Evolutionary conservation across 2,113 vertebrate genomes (phyloP).

Genomic region (Trachemys scripta): DNA sequence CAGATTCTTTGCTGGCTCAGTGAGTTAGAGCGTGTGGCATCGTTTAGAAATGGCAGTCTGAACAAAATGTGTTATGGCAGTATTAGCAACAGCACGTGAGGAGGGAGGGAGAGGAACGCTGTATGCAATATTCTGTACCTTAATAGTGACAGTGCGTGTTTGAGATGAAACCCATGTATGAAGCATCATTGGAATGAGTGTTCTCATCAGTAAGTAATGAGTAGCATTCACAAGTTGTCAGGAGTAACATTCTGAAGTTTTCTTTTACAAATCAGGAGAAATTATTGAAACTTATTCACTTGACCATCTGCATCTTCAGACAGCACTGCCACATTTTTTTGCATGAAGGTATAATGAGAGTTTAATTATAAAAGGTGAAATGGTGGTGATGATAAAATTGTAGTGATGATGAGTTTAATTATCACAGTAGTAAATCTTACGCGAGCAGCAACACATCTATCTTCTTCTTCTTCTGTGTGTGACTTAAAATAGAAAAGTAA

Average conservation of each 20-base stretch:
- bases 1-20: neutral
- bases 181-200: neutral
- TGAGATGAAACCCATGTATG: neutral
- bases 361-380: neutral
- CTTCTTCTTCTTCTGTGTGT: accelerated
- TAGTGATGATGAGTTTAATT: accelerated
- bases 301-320: neutral
- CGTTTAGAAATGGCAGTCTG: neutral
- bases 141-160: neutral
- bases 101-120: neutral
- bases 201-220: neutral
- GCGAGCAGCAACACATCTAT: neutral
- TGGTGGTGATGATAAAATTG: accelerated
- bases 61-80: accelerated
- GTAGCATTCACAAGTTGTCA: neutral
- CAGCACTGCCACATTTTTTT: neutral
- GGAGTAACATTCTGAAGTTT: neutral
- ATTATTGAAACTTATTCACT: neutral
- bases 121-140: neutral
- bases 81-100: neutral
- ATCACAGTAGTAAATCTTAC: neutral
- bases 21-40: accelerated
- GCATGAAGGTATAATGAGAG: neutral
- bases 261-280: accelerated
- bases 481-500: neutral